phyloP scores from a whole-genome alignment of 2,888 invertebrate species.

The Abscondita cerata region DNA sequence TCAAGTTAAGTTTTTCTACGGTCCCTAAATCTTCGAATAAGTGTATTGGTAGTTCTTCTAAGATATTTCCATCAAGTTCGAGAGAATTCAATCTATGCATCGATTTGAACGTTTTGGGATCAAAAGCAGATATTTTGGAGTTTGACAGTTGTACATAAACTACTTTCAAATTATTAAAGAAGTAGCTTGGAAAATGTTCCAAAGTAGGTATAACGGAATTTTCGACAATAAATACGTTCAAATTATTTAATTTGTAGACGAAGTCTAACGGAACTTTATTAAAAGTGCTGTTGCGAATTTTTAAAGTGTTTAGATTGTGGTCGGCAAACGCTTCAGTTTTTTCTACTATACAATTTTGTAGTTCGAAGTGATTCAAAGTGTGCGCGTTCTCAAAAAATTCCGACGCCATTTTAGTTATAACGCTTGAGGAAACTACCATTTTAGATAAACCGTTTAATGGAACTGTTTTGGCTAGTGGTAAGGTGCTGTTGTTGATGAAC shows the following conservation, averaged over 20 bases:
- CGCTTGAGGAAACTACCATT: background rate
- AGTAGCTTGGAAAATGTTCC: background rate
- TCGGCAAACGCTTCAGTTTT: background rate
- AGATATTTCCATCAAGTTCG: background rate
- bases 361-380: background rate
- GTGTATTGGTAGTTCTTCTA: background rate
- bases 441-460: background rate
- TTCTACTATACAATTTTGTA: background rate
- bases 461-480: background rate
- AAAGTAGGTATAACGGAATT: background rate
- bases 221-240: background rate
- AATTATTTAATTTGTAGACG: background rate
- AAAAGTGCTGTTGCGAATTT: background rate
- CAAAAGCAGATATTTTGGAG: background rate
- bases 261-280: background rate
- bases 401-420: background rate
- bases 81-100: background rate
- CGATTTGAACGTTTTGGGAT: background rate
- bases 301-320: background rate
- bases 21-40: slow-evolving; percentile 2
- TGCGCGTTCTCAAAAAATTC: background rate
- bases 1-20: background rate
- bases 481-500: background rate
- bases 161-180: background rate
- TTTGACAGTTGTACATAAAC: background rate